Evolutionary conservation across 37 sponge, comb jelly and placozoan species (phyloP).

Genomic region (Aplysina aerophoba): DNA sequence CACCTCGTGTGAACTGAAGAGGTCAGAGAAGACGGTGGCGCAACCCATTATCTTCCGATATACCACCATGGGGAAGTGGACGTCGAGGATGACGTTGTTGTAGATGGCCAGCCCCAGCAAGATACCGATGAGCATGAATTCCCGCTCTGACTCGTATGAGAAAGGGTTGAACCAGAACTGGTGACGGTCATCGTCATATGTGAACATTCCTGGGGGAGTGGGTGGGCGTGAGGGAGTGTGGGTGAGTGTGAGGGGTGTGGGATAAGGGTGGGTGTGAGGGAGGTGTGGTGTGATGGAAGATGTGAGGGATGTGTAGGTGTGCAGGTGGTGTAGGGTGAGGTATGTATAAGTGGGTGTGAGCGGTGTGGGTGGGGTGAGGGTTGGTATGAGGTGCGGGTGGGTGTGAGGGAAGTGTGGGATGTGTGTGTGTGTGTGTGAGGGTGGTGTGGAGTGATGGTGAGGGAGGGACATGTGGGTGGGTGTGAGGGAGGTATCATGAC

Average conservation of each 20-base stretch:
- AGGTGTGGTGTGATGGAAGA: not conserved
- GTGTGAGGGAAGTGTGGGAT: too few relatives aligned
- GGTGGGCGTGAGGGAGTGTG: not conserved
- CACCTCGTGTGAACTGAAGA: constrained; percentile 84
- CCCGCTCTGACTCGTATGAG: constrained; percentile 86
- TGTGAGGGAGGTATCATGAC: not conserved
- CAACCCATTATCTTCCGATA: constrained; percentile 88
- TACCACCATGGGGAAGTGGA: constrained; percentile 91
- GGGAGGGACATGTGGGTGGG: not conserved
- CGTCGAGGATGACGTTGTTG: constrained; percentile 96
- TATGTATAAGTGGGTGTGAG: not conserved
- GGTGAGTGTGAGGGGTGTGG: not conserved
- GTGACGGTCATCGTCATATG: constrained; percentile 61
- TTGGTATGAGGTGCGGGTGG: too few relatives aligned
- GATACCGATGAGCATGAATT: constrained; percentile 89
- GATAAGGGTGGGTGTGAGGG: not conserved
- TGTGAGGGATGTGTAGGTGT: not conserved
- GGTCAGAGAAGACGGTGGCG: constrained; percentile 64
- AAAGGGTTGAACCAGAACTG: constrained; percentile 89
- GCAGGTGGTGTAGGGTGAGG: not conserved
- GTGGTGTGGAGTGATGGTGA: not conserved
- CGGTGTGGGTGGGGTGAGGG: too few relatives aligned
- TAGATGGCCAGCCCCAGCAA: constrained; percentile 95
- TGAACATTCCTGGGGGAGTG: constrained; percentile 88
- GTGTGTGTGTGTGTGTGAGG: not conserved